These are phyloP conservation scores for Toxotes chatareus DNA, from an alignment of 2,113 vertebrate genomes.

Conservation along the genomic window DNA sequence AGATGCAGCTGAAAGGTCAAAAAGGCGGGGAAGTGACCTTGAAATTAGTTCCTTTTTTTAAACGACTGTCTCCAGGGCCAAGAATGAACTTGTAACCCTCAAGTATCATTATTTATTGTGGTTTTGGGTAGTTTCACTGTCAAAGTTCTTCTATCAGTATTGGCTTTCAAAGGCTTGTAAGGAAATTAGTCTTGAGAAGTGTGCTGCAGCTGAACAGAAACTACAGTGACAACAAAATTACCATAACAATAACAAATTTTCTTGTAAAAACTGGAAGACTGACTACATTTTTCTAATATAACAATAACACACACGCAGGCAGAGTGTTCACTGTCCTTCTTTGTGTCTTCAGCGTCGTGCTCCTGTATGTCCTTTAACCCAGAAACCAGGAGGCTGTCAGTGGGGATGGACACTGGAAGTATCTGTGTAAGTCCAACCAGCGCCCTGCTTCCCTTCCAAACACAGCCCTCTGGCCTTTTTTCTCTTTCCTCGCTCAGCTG, in stretches of 20 bases:
- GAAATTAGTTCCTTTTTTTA: background rate
- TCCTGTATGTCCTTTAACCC: slow-evolving; percentile 99
- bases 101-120: too few species aligned
- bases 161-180: background rate
- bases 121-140: background rate
- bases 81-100: background rate
- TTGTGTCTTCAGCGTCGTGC: slow-evolving; percentile 89
- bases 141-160: background rate
- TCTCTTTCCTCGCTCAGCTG: slow-evolving; percentile 11
- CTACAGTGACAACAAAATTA: background rate
- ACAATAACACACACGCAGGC: background rate
- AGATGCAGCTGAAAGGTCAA: background rate
- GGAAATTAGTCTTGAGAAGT: background rate
- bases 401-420: slow-evolving; percentile 96
- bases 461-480: background rate
- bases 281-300: background rate
- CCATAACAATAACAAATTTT: background rate
- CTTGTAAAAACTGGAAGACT: background rate
- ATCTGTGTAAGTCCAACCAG: slow-evolving; percentile 92
- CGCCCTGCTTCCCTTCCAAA: slow-evolving; percentile 3
- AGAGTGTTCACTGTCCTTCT: background rate
- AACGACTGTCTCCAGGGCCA: background rate
- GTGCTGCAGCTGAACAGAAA: background rate
- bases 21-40: background rate
- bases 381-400: slow-evolving; percentile 96